Evolutionary conservation across 2,113 vertebrate species (phyloP).

Genomic region (Trichomycterus rosablanca): DNA sequence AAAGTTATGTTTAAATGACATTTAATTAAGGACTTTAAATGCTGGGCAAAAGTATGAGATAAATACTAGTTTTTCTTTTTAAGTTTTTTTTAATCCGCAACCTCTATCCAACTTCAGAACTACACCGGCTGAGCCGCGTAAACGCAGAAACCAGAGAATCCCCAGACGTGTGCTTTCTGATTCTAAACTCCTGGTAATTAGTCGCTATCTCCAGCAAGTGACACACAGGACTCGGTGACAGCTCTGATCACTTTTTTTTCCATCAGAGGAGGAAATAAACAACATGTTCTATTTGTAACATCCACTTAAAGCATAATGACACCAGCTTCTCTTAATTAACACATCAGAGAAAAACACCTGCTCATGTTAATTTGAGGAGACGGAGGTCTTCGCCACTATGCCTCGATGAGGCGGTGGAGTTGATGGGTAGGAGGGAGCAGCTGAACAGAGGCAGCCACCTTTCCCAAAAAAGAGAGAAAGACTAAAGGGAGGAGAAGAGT

Average conservation of each 20-base stretch:
- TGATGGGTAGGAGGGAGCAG: conserved; percentile 47
- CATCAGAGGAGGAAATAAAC: conserved; percentile 56
- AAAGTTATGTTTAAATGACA: not conserved
- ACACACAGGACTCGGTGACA: conserved; percentile 49
- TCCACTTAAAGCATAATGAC: conserved; percentile 65
- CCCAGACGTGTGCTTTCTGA: conserved; percentile 42
- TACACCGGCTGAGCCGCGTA: conserved; percentile 3
- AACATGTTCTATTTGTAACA: conserved; percentile 64
- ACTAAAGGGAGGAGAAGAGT: no score
- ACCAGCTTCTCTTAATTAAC: conserved; percentile 64
- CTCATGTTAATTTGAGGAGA: conserved; percentile 62
- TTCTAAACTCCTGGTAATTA: conserved; percentile 53
- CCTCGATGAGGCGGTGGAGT: conserved; percentile 39
- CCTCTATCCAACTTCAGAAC: conserved; percentile 23
- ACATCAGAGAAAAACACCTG: conserved; percentile 65
- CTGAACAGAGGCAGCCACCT: conserved; percentile 39
- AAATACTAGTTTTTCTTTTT: no score
- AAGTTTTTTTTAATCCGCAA: not conserved
- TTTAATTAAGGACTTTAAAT: no score
- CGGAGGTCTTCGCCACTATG: conserved; percentile 53
- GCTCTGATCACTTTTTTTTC: conserved; percentile 52
- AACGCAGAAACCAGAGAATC: conserved; percentile 32
- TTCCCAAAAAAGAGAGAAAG: conserved; percentile 19
- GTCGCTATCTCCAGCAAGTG: conserved; percentile 42
- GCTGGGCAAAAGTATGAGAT: no score